A percentile compares a stretch with the other conserved stretches of the same genome.
Evolutionary conservation across 1,140 invertebrate species (phyloP).

Genomic region (Pentalonia nigronervosa): DNA sequence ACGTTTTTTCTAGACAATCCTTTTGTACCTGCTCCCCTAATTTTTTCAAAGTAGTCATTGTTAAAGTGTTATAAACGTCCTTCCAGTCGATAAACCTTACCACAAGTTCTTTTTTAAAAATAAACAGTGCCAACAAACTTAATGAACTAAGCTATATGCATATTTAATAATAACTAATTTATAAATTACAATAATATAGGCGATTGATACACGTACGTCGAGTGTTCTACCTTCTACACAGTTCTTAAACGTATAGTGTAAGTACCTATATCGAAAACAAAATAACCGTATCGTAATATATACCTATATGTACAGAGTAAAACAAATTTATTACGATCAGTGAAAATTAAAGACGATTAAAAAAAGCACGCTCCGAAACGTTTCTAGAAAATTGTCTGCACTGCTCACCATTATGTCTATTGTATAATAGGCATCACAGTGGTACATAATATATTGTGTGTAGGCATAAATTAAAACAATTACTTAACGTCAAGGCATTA

Average conservation of each 20-base stretch:
- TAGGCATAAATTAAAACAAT: not conserved
- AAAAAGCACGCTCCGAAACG: not conserved
- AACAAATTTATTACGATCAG: not conserved
- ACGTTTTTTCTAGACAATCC: conserved; percentile 47
- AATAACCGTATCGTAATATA: not conserved
- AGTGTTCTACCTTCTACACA: not conserved
- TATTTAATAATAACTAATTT: not conserved
- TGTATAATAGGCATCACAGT: not conserved
- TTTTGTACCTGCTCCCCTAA: conserved; percentile 44
- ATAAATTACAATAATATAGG: not conserved
- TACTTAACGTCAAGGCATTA: not conserved
- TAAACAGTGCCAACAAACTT: not conserved
- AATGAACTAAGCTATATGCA: not conserved
- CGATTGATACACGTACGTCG: not conserved
- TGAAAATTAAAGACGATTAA: not conserved
- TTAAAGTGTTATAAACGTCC: conserved; percentile 36
- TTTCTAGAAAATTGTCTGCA: not conserved
- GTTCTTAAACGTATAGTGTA: not conserved
- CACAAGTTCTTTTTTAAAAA: not conserved
- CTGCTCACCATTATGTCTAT: not conserved
- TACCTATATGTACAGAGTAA: not conserved
- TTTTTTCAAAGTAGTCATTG: not conserved
- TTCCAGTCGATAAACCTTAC: conserved; percentile 45
- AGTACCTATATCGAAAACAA: not conserved
- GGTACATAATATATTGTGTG: not conserved